Conservation (phyloP, 2,113 vertebrate genomes). For the Phrynocephalus versicolor region DNA sequence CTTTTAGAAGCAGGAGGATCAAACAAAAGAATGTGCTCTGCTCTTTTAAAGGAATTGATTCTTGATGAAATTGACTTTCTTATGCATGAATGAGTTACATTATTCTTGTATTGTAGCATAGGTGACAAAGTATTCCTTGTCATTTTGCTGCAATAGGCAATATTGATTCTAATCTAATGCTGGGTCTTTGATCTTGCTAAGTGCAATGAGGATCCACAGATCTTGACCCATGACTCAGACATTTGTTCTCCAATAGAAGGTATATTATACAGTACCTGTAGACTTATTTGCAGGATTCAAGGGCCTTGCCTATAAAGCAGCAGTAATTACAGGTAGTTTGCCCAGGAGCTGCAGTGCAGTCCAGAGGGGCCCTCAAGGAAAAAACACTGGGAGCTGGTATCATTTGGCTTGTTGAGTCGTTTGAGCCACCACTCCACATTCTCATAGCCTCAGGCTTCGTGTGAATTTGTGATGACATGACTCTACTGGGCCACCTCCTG, state of each 20-base stretch:
- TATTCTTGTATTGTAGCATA: slow-evolving; percentile 57
- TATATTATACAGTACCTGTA: slow-evolving; percentile 23
- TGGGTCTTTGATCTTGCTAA: slow-evolving; percentile 68
- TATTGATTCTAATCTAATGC: slow-evolving; percentile 73
- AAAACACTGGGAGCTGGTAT: background rate
- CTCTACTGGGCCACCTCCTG: background rate
- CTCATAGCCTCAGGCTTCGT: too few species aligned
- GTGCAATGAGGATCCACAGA: slow-evolving; percentile 61
- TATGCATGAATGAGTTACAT: slow-evolving; percentile 58
- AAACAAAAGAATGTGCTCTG: slow-evolving; percentile 42
- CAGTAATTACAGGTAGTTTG: background rate
- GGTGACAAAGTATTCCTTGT: slow-evolving; percentile 66
- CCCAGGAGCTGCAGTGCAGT: background rate
- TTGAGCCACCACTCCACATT: too few species aligned
- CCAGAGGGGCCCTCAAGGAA: background rate
- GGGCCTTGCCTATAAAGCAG: background rate
- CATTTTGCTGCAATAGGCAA: slow-evolving; percentile 68
- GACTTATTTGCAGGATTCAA: background rate
- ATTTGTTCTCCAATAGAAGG: slow-evolving; percentile 59
- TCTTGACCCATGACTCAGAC: slow-evolving; percentile 66
- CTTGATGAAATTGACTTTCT: slow-evolving; percentile 68
- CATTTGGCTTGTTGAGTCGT: background rate
- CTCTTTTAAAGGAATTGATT: slow-evolving; percentile 64
- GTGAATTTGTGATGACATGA: background rate
- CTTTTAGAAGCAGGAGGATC: slow-evolving; percentile 3